Evolutionary conservation across 1,140 invertebrate genomes (phyloP), one percentile per base, ranked within the genome.

Genomic region (Drusus annulatus): DNA sequence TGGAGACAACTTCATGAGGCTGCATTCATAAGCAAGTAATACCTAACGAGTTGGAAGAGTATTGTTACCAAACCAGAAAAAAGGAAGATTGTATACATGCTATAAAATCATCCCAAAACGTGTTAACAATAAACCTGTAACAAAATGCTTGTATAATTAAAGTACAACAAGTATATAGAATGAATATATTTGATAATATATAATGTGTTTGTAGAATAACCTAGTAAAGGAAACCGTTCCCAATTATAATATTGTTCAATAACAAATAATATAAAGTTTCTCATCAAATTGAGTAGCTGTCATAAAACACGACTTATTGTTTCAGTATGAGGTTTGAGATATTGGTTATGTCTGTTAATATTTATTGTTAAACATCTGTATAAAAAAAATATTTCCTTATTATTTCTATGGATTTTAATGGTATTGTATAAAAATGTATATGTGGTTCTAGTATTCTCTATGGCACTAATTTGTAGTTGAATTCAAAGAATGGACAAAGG

Each of bases 311-410:
- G 80, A 76, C 76, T 83, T 83, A 83, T 83, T 83, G 82, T 83
- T 83, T 83, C 74, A 80, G 56, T 83, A 83, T 83, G 82, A 83
- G 82, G 82, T 83, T 83, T 83, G 71, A 81, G 77, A 83, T 81
- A 81, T 80, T 71, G 54, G 65, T 80, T 83, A 76, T 76, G 19
- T 75, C 78, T 62, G n/a, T 75, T 54, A 68, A 73, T 82, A 83
- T 80, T n/a, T 80, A 68, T 78, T 25, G 17, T 78, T 79, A 80
- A 78, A 80, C 71, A 80, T 79, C 58, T 81, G 82, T 83, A 83
- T 83, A 83, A 83, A 83, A 83, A 73, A 81, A 83, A 79, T 78
- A 69, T 81, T 78, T 81, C 19, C 54, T 75, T 83, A 74, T 81
- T 31, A 75, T 17, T 77, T 60, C 78, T 80, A 82, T 80, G 60